Evolutionary conservation across 92 coral and sea anemone genomes (phyloP), one percentile per base, ranked within the genome.

Genomic region (Ricordea florida): DNA sequence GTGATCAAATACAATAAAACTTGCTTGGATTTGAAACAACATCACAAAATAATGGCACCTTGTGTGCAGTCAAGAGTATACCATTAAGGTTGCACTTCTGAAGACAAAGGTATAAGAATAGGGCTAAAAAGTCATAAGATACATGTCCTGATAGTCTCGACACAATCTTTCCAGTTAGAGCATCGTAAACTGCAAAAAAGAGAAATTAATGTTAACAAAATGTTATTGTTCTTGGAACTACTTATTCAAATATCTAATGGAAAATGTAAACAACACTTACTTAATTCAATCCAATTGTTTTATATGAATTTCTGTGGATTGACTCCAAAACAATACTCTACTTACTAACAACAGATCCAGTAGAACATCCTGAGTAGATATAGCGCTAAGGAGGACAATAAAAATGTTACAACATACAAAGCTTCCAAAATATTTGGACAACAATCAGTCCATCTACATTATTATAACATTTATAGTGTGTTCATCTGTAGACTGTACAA

Each of bases 261-360:
- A 35, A 31, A 2, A 0, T 34, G 7, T 21, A 21, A 18, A 37
- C 24, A 20, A 8, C 33, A 65, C 18, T n/a, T n/a, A n/a, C n/a
- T n/a, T n/a, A n/a, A n/a, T n/a, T n/a, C n/a, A n/a, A n/a, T n/a
- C n/a, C n/a, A n/a, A n/a, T n/a, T n/a, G 26, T 28, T 21, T 49
- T 2, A 13, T 18, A 18, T 0, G 10, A 18, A 10, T 10, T 13
- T 31, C 29, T 18, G 5, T 49, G 28, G 18, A 13, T 14, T 35
- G 21, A 22, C 4, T 3, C 10, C 5, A 22, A 25, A 15, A 25
- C 13, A 51, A 51, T 49, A 5, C 34, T 4, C 17, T 31, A 91
- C 98, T 93, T 82, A 93, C 98, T 85, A 38, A 91, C 84, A 37
- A 93, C 86, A 24, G 87, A 66, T 9, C 98, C 98, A 20, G 93